phyloP scores from a whole-genome alignment of 2,797 vertebrate genomes.

The Hephaestus fuliginosus region DNA sequence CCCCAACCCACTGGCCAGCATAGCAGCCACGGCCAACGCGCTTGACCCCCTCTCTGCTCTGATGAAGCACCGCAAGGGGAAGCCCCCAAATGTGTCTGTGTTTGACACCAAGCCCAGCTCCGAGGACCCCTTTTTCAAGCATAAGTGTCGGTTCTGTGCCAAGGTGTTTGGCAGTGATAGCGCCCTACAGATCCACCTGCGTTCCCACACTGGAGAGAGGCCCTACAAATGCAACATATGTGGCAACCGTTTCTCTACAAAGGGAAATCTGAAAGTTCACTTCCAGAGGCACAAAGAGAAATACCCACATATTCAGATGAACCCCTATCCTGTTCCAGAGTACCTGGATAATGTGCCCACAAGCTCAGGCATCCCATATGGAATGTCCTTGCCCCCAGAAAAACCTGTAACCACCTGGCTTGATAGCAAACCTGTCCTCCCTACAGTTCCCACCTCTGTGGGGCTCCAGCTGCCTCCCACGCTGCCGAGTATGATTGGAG shows the following conservation, averaged over 20 bases:
- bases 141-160: constrained; percentile 99
- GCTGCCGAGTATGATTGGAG: constrained; percentile 88
- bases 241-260: constrained; percentile 99
- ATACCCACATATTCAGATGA: constrained; percentile 99
- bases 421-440: constrained; percentile 96
- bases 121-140: constrained; percentile 99
- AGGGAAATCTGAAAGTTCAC: constrained; percentile 99
- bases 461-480: constrained; percentile 96
- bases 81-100: constrained; percentile 97
- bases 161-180: constrained; percentile 99
- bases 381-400: constrained; percentile 98
- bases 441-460: constrained; percentile 91
- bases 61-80: constrained; percentile 99
- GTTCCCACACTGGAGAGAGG: constrained; percentile 98
- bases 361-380: constrained; percentile 98
- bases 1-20: constrained; percentile 98
- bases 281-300: constrained; percentile 99
- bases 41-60: constrained; percentile 96
- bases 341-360: constrained; percentile 99
- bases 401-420: constrained; percentile 99
- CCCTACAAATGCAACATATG: constrained; percentile 99
- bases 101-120: constrained; percentile 98
- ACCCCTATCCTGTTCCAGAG: constrained; percentile 99
- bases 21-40: constrained; percentile 97
- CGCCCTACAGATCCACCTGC: constrained; percentile 98